phyloP scores from a whole-genome alignment of 2,113 vertebrate genomes.

The Lepidiolamprologus cunningtoni region DNA sequence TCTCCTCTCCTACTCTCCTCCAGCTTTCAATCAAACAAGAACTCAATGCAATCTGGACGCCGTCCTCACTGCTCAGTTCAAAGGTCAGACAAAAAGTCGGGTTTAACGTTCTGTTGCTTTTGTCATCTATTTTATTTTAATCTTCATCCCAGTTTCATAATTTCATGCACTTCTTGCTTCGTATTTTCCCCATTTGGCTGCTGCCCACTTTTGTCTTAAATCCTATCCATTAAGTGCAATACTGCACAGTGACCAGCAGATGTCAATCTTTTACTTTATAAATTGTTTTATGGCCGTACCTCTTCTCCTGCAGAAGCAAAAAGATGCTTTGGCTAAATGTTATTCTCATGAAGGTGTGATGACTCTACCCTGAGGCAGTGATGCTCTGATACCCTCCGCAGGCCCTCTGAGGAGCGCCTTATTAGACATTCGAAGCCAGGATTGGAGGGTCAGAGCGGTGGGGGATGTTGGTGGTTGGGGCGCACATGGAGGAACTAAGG shows the following conservation, averaged over 20 bases:
- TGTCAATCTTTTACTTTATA: not conserved
- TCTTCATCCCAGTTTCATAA: not conserved
- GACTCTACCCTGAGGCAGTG: not conserved
- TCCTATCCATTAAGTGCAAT: accelerated
- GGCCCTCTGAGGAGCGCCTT: constrained; percentile 45
- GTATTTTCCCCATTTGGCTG: not conserved
- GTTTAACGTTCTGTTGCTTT: not conserved
- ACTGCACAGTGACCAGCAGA: not conserved
- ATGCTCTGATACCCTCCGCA: not conserved
- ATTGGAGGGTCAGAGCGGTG: constrained; percentile 9
- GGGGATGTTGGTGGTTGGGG: constrained; percentile 55
- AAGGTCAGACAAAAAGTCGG: constrained; percentile 25
- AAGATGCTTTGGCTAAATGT: not conserved
- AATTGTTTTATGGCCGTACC: not conserved
- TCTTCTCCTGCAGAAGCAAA: not conserved
- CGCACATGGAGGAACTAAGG: constrained; percentile 25
- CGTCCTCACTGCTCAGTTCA: constrained; percentile 37
- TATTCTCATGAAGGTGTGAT: not conserved
- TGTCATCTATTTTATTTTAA: not conserved
- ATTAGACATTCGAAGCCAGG: constrained; percentile 4
- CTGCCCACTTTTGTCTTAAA: accelerated
- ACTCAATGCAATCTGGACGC: not conserved
- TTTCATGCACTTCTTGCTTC: not conserved
- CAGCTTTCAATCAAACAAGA: not conserved
- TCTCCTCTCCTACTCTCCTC: constrained; percentile 48